These are phyloP conservation scores for Mastomys coucha DNA, from an alignment of 2,113 vertebrate genomes.

Conservation along the genomic window DNA sequence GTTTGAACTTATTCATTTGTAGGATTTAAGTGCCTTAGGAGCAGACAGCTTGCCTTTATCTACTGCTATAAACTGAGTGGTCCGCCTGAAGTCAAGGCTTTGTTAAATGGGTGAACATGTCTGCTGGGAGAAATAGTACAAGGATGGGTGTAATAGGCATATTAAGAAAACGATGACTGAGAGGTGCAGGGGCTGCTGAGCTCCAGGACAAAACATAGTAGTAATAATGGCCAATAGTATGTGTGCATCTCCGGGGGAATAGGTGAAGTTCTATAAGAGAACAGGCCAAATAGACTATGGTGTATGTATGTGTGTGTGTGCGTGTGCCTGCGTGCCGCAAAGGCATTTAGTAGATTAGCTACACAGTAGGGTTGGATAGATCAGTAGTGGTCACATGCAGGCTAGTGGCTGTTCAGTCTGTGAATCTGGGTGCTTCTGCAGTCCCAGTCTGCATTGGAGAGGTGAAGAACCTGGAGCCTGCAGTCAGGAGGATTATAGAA, in stretches of 20 bases:
- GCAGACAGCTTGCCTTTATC: neutral
- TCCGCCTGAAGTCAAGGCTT: neutral
- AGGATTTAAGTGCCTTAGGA: neutral
- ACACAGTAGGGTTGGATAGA: neutral
- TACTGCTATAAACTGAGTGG: neutral
- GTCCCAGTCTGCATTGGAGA: neutral
- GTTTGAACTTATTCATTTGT: neutral
- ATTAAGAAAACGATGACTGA: neutral
- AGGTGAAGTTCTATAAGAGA: neutral
- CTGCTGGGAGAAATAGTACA: neutral
- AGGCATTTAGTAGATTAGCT: neutral
- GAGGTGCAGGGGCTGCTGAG: neutral
- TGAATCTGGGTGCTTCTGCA: neutral
- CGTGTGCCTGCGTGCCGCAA: too few species aligned
- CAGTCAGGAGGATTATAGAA: neutral
- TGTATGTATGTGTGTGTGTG: neutral
- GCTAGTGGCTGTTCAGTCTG: neutral
- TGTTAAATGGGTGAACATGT: neutral
- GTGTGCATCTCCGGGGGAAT: neutral
- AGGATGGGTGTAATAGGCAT: neutral
- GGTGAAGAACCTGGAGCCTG: neutral
- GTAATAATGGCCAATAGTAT: neutral
- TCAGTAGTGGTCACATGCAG: neutral
- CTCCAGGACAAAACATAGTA: neutral
- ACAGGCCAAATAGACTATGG: neutral